phyloP scores from a whole-genome alignment of 1,140 invertebrate species.

The Leptinotarsa undecemlineata region DNA sequence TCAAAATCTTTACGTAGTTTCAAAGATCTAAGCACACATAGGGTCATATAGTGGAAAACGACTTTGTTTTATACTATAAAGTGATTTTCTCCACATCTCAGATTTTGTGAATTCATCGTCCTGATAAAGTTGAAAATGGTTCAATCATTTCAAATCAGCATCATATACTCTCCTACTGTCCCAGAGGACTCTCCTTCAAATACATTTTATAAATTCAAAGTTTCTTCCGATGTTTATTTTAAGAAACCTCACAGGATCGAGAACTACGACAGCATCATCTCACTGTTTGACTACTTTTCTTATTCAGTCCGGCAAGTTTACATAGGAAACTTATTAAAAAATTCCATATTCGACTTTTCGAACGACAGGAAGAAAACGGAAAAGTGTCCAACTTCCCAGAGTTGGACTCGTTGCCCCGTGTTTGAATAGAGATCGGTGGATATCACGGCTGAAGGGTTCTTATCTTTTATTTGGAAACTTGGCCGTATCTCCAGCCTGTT shows the following conservation, averaged over 20 bases:
- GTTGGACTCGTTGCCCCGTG: constrained; percentile 9
- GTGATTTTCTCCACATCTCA: no score
- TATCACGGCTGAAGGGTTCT: constrained; percentile 32
- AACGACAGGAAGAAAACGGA: constrained; percentile 23
- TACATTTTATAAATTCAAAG: not conserved
- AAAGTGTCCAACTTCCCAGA: constrained; percentile 28
- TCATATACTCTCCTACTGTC: no score
- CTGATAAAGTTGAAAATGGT: no score
- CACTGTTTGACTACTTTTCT: constrained; percentile 12
- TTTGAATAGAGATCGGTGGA: constrained; percentile 12
- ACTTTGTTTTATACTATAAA: no score
- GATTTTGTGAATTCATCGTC: no score
- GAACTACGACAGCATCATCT: constrained; percentile 2
- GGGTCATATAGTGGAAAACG: no score
- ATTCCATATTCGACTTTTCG: constrained; percentile 36
- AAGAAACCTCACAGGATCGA: not conserved
- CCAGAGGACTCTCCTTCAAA: no score
- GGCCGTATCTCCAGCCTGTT: constrained; percentile 37
- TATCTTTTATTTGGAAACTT: constrained; percentile 45
- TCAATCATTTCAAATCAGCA: no score
- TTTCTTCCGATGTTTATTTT: constrained; percentile 15
- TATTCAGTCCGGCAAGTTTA: constrained; percentile 28
- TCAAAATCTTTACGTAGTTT: no score
- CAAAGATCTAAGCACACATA: no score
- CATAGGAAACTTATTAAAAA: constrained; percentile 36